A percentile compares a stretch with the other conserved stretches of the same genome.
phyloP scores from a whole-genome alignment of 2,888 invertebrate genomes.

The Drosophila mercatorum region DNA sequence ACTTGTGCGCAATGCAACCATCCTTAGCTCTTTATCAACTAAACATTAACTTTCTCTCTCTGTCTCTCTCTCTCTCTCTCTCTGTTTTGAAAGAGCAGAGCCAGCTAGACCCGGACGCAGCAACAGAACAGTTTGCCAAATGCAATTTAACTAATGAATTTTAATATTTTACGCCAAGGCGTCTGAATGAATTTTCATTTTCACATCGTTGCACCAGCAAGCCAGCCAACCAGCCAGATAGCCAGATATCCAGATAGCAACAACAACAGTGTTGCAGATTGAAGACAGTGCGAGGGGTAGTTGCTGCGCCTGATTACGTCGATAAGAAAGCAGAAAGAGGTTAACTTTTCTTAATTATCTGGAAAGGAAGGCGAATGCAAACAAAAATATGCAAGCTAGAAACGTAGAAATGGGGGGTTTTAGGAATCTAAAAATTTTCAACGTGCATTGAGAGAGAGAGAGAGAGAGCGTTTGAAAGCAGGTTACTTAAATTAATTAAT shows the following conservation, averaged over 20 bases:
- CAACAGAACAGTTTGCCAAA: constrained; percentile 75
- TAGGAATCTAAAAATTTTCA: constrained; percentile 44
- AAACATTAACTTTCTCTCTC: constrained; percentile 14
- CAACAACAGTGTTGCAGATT: constrained; percentile 52
- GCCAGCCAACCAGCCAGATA: constrained; percentile 35
- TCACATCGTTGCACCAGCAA: constrained; percentile 76
- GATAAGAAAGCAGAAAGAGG: constrained; percentile 71
- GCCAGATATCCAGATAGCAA: neutral
- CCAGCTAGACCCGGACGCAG: constrained; percentile 32
- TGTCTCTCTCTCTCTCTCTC: constrained; percentile 18
- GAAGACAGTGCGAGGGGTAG: constrained; percentile 6
- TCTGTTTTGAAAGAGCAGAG: neutral
- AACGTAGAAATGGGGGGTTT: neutral
- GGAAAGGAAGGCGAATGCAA: constrained; percentile 52
- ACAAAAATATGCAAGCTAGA: constrained; percentile 18
- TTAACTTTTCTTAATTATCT: constrained; percentile 77
- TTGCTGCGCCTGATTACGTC: constrained; percentile 66
- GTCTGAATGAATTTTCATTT: constrained; percentile 80
- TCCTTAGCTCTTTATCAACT: constrained; percentile 20
- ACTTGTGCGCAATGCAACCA: constrained; percentile 12
- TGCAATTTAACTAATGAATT: constrained; percentile 82
- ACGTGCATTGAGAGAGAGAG: constrained; percentile 24
- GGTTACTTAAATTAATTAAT: constrained; percentile 19
- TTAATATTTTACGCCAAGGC: constrained; percentile 79
- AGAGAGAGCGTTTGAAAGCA: neutral